Conservation (phyloP, 1,140 invertebrate species). For the Bacillus rossius region DNA sequence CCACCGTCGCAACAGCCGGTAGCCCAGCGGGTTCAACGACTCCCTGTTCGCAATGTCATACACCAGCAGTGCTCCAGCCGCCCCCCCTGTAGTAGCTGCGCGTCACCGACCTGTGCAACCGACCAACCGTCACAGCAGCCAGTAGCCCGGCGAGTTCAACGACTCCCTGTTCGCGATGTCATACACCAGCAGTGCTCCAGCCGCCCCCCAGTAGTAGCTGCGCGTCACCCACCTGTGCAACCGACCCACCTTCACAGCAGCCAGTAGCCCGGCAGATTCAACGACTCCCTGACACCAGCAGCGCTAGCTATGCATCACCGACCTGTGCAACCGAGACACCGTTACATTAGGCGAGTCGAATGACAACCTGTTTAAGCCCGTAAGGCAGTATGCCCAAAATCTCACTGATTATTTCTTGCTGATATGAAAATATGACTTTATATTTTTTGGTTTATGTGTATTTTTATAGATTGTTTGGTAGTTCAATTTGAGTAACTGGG, state of each 20-base stretch:
- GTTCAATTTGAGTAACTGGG: no score
- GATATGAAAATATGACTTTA: no score
- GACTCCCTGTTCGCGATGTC: conserved; percentile 76
- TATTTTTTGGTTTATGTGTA: no score
- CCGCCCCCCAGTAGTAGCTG: conserved; percentile 76
- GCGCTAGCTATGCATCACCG: conserved; percentile 74
- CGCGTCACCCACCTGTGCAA: conserved; percentile 64
- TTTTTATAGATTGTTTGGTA: no score
- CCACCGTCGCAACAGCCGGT: no score
- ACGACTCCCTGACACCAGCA: conserved; percentile 74
- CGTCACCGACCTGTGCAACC: conserved; percentile 73
- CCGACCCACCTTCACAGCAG: conserved; percentile 28
- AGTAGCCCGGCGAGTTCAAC: conserved; percentile 73
- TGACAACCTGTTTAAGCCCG: conserved; percentile 72
- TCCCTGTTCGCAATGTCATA: conserved; percentile 78
- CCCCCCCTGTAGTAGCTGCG: conserved; percentile 76
- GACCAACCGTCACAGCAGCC: no score
- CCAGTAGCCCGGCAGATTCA: no score
- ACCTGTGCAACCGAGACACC: no score
- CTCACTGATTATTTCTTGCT: no score
- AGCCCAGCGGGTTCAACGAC: conserved; percentile 74
- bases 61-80: conserved; percentile 72
- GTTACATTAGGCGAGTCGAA: conserved; percentile 76
- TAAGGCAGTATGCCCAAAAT: no score
- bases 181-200: conserved; percentile 73